Evolutionary conservation across 2,797 vertebrate species (phyloP), one percentile per base, ranked within the genome.

Genomic region (Spinus pinus): DNA sequence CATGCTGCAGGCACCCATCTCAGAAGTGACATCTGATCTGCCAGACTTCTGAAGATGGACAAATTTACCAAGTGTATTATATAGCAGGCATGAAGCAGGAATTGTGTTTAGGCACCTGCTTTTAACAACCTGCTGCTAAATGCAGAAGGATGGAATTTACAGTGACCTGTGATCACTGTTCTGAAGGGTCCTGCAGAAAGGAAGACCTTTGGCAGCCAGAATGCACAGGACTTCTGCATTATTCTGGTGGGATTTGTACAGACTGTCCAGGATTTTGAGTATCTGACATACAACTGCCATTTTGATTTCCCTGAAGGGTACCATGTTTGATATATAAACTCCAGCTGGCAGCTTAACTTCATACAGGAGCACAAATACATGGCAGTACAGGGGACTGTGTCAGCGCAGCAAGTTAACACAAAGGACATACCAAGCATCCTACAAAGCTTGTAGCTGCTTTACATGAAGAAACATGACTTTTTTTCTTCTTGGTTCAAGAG

Each of bases 81-180:
- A 8, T 0, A 90, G 58, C 47, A 75, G 51, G 35, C n/a, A 39
- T 1, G 35, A 64, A 74, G 65, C 28, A 92, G 39, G 35, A 70
- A 86, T 6, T 81, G 50, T 75, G 41, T 42, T 79, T 12, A 20
- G 71, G 58, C 31, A 84, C n/a, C 50, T 82, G 72, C 28, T 70
- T 47, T n/a, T 31, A 71, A 77, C 19, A 72, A 20, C 33, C 41
- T 39, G 72, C 10, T 7, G 27, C 71, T 72, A 64, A 78, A 79
- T 53, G 49, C 53, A 74, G 35, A 82, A 78, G 31, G 31, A 24
- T 2, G 6, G 23, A 51, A 50, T 12, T 46, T 10, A 81, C 49
- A 79, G 70, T 0, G 0, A 74, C 16, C 33, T 37, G 44, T 0
- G 2, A 70, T 6, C 0, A 1, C 33, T 53, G 0, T 7, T 58